Evolutionary conservation across 1,140 invertebrate genomes (phyloP), one percentile per base, ranked within the genome.

Genomic region (Pogonomyrmex californicus): DNA sequence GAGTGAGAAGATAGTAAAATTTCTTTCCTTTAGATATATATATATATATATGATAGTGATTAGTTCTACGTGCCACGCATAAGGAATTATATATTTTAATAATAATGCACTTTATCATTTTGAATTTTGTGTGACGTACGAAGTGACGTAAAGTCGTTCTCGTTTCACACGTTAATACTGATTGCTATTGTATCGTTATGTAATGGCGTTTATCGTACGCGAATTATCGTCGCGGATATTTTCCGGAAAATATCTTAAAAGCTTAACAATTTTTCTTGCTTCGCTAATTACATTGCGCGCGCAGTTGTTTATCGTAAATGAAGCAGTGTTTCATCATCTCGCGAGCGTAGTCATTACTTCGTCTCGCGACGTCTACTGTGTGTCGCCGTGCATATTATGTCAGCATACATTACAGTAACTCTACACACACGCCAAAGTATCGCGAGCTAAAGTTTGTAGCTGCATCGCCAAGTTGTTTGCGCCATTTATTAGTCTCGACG

Each of bases 261-360:
- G 47, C 41, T 51, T 14, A 49, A 70, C 63, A 56, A 70, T 30
- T 81, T 54, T 70, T 81, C 70, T 14, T 51, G 47, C 41, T 5
- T n/a, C 23, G 38, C 78, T 81, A 81, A 81, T 81, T 81, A n/a
- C 38, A 6, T n/a, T 30, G 58, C 9, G 60, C 30, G 60, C 76
- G 60, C 36, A 17, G 63, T 81, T 70, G 38, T 81, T 60, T 54
- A 73, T 60, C 68, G 41, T 44, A 73, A 60, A 83, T 62, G 68
- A 75, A 83, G 79, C 54, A 62, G 75, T 62, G 68, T 36, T 60
- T 83, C 79, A 83, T 60, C 79, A 30, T 62, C n/a, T 4, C 79
- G n/a, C 68, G 54, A 38, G 33, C n/a, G 41, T 41, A 73, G 66
- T 60, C 66, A 82, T 82, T 75, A 75, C 58, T 73, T 73, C 47